Evolutionary conservation across 2,888 invertebrate genomes (phyloP), one percentile per base, ranked within the genome.

Genomic region (Agriotes lineatus): DNA sequence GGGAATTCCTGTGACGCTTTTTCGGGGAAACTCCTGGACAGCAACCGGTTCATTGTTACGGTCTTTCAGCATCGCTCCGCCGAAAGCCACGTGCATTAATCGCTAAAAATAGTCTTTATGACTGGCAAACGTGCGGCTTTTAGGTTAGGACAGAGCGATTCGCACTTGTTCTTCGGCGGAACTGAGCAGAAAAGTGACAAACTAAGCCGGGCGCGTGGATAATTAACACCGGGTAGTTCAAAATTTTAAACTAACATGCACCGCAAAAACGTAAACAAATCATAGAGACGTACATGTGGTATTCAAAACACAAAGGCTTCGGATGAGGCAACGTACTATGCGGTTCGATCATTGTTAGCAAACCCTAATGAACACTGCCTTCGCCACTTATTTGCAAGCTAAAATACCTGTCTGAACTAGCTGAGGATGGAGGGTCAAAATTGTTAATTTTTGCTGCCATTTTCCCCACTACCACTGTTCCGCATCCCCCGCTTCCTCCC

Each of bases 381-480:
- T 33, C 33, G 18, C 52, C 10, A 19, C 30, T 52, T 52, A 48
- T 48, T 52, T 30, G 9, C 52, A 52, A 52, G 16, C 16, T 19
- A 33, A 16, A 52, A 52, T 52, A 95, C 95, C 95, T 95, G 87
- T 95, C 95, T 72, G 95, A 95, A 85, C 95, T 96, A 73, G 95
- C 95, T 69, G 95, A 95, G 83, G 95, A 95, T 77, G 94, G 94
- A 75, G 94, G 93, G 85, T 95, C 95, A 80, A 92, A 90, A 82
- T 89, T 90, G 80, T 83, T 85, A 74, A 87, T 81, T 80, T 86
- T 87, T 52, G 87, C 86, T 78, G 87, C 87, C 87, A 88, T 88
- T 69, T 75, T 69, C 52, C 65, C 65, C 52, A 52, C 52, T 52
- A 52, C 52, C 10, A 12, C 12, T 22, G n/a, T 1, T 22, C 14